These are phyloP conservation scores for Deroplatys truncata DNA, from an alignment of 2,888 invertebrate species.

Conservation along the genomic window DNA sequence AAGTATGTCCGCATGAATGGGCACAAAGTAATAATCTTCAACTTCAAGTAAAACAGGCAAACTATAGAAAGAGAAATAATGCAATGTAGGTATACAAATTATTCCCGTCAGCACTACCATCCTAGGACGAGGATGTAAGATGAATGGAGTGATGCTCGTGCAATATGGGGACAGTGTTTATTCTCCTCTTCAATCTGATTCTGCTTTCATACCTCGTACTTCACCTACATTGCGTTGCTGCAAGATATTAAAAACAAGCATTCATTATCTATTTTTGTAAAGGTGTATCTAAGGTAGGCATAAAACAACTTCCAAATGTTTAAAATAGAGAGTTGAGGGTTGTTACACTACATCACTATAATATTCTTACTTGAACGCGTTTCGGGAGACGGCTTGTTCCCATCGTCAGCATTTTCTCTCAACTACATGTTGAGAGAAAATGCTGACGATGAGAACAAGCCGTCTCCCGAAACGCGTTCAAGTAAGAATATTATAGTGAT, in stretches of 20 bases:
- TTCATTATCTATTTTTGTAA: too few species aligned
- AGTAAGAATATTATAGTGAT: too few species aligned
- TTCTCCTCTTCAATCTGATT: constrained; percentile 58
- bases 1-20: neutral
- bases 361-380: too few species aligned
- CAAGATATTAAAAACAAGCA: constrained; percentile 32
- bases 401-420: too few species aligned
- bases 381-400: too few species aligned
- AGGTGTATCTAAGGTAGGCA: too few species aligned
- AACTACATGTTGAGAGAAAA: too few species aligned
- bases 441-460: too few species aligned
- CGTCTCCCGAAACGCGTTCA: too few species aligned
- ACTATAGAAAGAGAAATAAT: neutral
- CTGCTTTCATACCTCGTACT: constrained; percentile 87
- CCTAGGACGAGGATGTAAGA: neutral
- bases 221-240: constrained; percentile 78
- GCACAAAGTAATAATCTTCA: neutral
- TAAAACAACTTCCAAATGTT: too few species aligned
- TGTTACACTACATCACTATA: too few species aligned
- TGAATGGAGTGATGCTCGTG: neutral
- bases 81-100: neutral
- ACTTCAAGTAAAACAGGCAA: neutral
- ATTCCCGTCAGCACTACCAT: neutral
- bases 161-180: neutral
- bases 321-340: too few species aligned